Base-by-base conservation (phyloP, 2,888 invertebrate species). In the Dasysyrphus tricinctus region DNA sequence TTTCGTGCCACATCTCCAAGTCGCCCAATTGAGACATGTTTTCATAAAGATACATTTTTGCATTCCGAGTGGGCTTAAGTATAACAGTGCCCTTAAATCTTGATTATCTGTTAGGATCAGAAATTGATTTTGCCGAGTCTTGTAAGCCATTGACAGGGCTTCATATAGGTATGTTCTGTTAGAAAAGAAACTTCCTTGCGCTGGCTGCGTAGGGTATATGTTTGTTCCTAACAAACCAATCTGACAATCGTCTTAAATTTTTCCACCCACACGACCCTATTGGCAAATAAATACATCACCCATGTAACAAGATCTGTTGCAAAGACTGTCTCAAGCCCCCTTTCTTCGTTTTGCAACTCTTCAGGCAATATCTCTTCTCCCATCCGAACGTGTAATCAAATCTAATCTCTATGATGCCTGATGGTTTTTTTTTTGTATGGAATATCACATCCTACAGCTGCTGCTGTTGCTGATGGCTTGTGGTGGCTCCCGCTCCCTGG, bases 261-360 rank as follows among this genome's bases (percentile, higher is more conserved):
- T 72, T 65, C 57, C 85, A 78, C 81, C 81, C 81, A 85, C 85
- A 32, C 70, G 61, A 42, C 12, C 42, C 12, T 67, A 51, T 73
- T 75, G 73, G 69, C 85, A 81, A 81, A 81, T 78, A 78, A 81
- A 86, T 86, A 81, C 81, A 86, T 78, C 81, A 85, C 59, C 56
- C 37, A 47, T 74, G 67, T 65, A 70, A 78, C 74, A 54, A 81
- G 73, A 85, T 80, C 74, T 63, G 51, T 61, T 56, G 51, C 54
- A 54, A 24, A 32, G 29, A 29, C n/a, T n/a, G 14, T 29, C 37
- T 24, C 5, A 37, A 24, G 0, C 9, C 24, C 47, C 32, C 47
- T 24, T 24, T 24, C 24, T 63, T 42, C 51, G 24, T 12, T 29
- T 8, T 16, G 16, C 34, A 61, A 29, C 7, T 12, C 24, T 19